Conservation (phyloP, 2,797 vertebrate species). For the Neoniphon sammara region DNA sequence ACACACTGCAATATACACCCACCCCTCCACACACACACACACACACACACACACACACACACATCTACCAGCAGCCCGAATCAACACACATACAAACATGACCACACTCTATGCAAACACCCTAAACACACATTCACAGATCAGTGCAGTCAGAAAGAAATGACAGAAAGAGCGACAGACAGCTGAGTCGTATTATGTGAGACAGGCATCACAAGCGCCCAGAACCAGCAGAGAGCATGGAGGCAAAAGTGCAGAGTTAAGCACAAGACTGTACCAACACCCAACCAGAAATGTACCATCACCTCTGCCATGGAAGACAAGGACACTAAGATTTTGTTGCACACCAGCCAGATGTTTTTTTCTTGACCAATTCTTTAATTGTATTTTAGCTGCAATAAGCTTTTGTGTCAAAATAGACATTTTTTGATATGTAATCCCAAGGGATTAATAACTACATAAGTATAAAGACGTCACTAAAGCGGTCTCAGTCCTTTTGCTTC, state of each 20-base stretch:
- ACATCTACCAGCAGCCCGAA: slow-evolving; percentile 16
- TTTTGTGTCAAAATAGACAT: neutral
- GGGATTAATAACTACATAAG: neutral
- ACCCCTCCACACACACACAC: neutral
- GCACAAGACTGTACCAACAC: slow-evolving; percentile 62
- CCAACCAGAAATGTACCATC: slow-evolving; percentile 52
- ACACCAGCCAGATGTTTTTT: slow-evolving; percentile 3
- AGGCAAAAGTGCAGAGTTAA: slow-evolving; percentile 55
- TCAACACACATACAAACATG: slow-evolving; percentile 12
- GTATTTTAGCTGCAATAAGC: neutral
- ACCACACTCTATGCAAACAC: neutral
- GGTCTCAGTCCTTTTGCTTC: slow-evolving; percentile 64
- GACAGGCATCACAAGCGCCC: slow-evolving; percentile 57
- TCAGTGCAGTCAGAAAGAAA: slow-evolving; percentile 48
- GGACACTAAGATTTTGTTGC: slow-evolving; percentile 8
- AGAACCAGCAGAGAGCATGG: slow-evolving; percentile 50
- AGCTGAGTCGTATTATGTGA: slow-evolving; percentile 41
- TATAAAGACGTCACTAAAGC: neutral
- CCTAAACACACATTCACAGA: slow-evolving; percentile 18
- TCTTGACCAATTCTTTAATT: neutral
- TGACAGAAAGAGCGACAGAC: slow-evolving; percentile 47
- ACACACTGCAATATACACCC: slow-evolving; percentile 18
- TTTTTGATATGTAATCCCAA: neutral
- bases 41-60: neutral
- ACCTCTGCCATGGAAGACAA: slow-evolving; percentile 75